phyloP scores from a whole-genome alignment of 1,140 invertebrate species.

The Phymastichus coffea region DNA sequence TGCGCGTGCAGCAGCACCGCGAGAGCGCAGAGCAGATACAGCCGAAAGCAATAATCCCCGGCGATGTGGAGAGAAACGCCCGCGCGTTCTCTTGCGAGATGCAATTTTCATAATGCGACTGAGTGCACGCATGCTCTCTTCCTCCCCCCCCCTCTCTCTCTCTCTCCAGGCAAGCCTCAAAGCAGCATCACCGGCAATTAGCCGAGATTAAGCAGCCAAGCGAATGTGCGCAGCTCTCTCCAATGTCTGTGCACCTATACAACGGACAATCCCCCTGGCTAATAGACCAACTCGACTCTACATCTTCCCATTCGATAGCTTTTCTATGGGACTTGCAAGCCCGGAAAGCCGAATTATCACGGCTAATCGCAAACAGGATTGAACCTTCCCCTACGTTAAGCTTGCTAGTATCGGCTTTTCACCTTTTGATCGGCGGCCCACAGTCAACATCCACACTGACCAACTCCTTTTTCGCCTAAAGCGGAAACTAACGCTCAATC shows the following conservation, averaged over 20 bases:
- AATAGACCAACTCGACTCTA: neutral
- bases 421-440: no score
- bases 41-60: no score
- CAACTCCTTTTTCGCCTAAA: no score
- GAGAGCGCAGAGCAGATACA: no score
- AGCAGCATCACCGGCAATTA: conserved; percentile 6
- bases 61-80: no score
- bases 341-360: neutral
- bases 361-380: neutral
- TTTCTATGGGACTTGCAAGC: neutral
- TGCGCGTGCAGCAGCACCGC: no score
- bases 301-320: neutral
- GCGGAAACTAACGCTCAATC: no score
- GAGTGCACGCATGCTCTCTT: neutral
- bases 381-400: neutral
- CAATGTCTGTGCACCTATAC: no score
- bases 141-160: no score
- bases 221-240: neutral
- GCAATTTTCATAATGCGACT: neutral
- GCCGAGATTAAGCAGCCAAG: neutral
- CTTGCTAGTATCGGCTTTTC: no score
- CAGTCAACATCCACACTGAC: no score
- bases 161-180: no score
- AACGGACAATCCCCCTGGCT: neutral
- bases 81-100: neutral